Evolutionary conservation across 2,113 vertebrate species (phyloP), one percentile per base, ranked within the genome.

Genomic region (Scolopax mira): DNA sequence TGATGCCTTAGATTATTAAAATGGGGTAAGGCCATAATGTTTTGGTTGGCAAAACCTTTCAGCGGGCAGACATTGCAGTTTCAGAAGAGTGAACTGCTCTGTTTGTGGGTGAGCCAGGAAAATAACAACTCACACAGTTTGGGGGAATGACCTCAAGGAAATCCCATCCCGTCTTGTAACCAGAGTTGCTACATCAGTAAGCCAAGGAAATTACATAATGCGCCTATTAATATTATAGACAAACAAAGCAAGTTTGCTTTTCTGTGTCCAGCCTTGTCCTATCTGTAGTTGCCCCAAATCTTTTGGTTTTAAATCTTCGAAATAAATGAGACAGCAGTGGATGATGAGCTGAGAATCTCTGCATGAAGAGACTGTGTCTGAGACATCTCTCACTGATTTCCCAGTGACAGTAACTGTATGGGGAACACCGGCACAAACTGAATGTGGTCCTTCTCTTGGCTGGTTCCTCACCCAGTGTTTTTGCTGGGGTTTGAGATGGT

Each of bases 91-190:
- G 93, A 95, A 82, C 79, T 24, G 3, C 84, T 96, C 93, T 97
- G 96, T 96, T 96, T 97, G 89, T 96, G 95, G 75, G 94, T 85
- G 72, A 97, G 93, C 95, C 96, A 97, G 94, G 94, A 97, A 97
- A 96, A 93, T 96, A 96, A 92, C 89, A 93, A 67, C 85, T 91
- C 85, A 72, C 79, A 72, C 70, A 64, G 83, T 96, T 85, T 94
- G 88, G 95, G 89, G 61, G 91, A 94, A 83, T 95, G 96, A 95
- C 92, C 92, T 96, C 89, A 96, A 94, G 97, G 93, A 97, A 96
- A 96, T 97, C 94, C 94, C 96, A 95, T 93, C 90, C 73, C 35
- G 4, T 89, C 89, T 84, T 91, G 83, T 89, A 96, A 94, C 94
- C 70, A 66, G 90, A 96, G 88, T 89, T 77, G 90, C 83, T 95